Evolutionary conservation across 2,888 invertebrate genomes (phyloP), one percentile per base, ranked within the genome.

Genomic region (Megamerina dolium): DNA sequence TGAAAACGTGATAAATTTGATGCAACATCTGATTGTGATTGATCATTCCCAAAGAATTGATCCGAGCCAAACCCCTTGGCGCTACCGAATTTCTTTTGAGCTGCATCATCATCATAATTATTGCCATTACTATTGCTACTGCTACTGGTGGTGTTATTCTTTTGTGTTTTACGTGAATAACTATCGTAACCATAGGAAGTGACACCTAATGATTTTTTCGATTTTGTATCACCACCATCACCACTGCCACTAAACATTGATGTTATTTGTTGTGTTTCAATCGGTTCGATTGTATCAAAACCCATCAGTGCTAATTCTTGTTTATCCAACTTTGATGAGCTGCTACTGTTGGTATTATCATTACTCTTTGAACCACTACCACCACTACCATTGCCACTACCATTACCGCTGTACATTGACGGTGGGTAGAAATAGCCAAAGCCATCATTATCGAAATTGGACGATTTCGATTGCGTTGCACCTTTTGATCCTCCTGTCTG

Each of bases 1-100:
- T 94, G 91, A 75, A 96, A 97, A 53, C 93, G 78, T 36, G 68
- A 63, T 13, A 82, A 70, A 69, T 77, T 80, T 36, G 77, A 73
- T 57, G 77, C 77, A 65, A 77, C 80, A 17, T 47, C 48, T 2
- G 41, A 32, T 21, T 46, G 37, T 2, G 41, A 34, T 39, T 50
- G 38, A 47, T 78, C 78, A 58, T 85, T 87, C 6, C 87, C 87
- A 70, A 97, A 97, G 76, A 83, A 96, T 75, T 95, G 95, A 64
- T 94, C 93, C 0, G 97, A 97, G 45, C 96, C 96, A 63, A 99
- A 99, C 12, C 94, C 89, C 73, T 99, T 99, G 3, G 97, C 95
- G 58, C 86, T 84, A 37, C 93, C 96, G 70, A 97, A 99, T 75
- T 97, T 97, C 73, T 90, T 91, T 69, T 90, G 89, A 17, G 93